Evolutionary conservation across 2,113 vertebrate species (phyloP).

Genomic region (Empidonax traillii): DNA sequence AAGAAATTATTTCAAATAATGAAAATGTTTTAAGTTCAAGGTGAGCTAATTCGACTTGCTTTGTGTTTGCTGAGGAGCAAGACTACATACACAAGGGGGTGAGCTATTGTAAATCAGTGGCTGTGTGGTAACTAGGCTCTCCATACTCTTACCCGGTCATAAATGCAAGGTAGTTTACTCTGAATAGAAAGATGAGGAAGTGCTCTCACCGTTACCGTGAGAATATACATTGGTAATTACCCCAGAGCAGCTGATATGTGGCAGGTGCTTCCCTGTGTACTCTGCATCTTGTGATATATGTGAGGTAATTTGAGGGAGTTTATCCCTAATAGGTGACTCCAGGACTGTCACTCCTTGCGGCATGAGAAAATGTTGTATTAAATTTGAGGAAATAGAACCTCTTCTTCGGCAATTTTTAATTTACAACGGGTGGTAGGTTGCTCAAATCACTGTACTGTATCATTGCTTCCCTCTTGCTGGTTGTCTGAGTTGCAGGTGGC

Average conservation of each 20-base stretch:
- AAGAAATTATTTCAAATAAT: conserved; percentile 8
- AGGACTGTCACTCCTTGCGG: background rate
- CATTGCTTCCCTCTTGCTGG: background rate
- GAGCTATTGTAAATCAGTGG: conserved; percentile 9
- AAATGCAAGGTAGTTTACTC: conserved; percentile 22
- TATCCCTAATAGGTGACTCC: conserved; percentile 9
- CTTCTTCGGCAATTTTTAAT: background rate
- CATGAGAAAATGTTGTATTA: conserved; percentile 4
- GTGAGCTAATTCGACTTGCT: background rate
- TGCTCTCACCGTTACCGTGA: background rate
- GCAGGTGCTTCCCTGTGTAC: conserved; percentile 48
- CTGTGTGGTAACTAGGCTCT: background rate
- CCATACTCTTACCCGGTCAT: background rate
- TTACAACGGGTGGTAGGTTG: background rate
- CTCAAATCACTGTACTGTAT: background rate
- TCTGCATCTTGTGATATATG: background rate
- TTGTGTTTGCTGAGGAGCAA: background rate
- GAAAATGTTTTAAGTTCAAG: background rate
- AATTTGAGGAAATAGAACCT: background rate
- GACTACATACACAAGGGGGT: background rate
- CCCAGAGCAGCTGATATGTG: conserved; percentile 17
- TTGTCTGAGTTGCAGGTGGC: background rate
- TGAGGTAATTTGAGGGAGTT: conserved; percentile 21
- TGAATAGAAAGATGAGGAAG: conserved; percentile 40
- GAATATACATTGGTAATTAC: conserved; percentile 19